Conservation (phyloP, 2,888 invertebrate genomes). For the Amiota communis region DNA sequence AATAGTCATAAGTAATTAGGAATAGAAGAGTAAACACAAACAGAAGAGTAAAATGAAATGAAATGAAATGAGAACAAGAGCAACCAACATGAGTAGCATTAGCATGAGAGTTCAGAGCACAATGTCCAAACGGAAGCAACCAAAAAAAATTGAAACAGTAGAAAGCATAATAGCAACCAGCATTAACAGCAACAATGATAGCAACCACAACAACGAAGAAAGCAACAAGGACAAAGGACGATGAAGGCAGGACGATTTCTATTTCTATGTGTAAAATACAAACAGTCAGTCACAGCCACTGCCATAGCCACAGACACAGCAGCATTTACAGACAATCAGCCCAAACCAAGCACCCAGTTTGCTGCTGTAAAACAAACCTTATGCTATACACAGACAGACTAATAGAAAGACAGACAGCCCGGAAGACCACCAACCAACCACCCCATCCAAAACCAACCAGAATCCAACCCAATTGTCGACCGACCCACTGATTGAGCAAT, state of each 20-base stretch:
- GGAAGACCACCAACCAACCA: no score
- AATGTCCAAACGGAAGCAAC: slow-evolving; percentile 6
- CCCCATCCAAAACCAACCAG: no score
- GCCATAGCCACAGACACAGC: no score
- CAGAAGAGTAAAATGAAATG: neutral
- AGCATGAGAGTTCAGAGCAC: no score
- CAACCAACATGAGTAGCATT: neutral
- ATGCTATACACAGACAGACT: neutral
- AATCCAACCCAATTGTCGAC: neutral
- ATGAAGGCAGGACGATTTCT: neutral
- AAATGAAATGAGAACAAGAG: neutral
- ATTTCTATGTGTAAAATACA: no score
- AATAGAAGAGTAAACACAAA: slow-evolving; percentile 5
- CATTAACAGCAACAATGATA: slow-evolving; percentile 27
- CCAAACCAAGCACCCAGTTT: no score
- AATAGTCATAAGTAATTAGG: no score
- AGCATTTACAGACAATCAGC: no score
- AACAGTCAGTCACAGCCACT: no score
- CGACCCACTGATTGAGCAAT: no score
- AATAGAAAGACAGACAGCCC: neutral
- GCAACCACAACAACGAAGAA: slow-evolving; percentile 24
- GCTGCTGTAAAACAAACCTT: no score
- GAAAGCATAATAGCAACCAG: slow-evolving; percentile 8
- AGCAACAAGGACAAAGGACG: slow-evolving; percentile 5
- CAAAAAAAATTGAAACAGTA: neutral